Evolutionary conservation across 2,113 vertebrate species (phyloP), one percentile per base, ranked within the genome.

Genomic region (Mesoclemmys tuberculata): DNA sequence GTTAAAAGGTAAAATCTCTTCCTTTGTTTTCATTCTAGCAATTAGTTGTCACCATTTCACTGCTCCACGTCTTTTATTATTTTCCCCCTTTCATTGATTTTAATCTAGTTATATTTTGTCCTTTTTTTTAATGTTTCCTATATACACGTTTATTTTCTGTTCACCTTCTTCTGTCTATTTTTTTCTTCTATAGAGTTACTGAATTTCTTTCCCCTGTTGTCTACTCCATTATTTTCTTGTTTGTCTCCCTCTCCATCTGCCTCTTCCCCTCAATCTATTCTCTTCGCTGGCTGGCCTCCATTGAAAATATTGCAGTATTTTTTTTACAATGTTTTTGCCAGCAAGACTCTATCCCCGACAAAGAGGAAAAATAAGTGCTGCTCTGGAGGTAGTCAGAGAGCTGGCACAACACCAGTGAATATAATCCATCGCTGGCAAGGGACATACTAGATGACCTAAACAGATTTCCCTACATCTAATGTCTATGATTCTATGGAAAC

Each of bases 311-410:
- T 95, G 93, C 92, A 95, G 84, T 85, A 84, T 83, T 48, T 48
- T 87, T 91, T 90, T 77, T 10, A 8, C 87, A 83, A 5, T 86
- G 75, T 68, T 93, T 49, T 89, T 95, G 87, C 92, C 92, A 96
- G 54, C 89, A 93, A 88, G 90, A 89, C 75, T 92, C 56, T 88
- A 89, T 58, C 74, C 87, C 92, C 92, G 87, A 96, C 87, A 90
- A 90, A 94, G 81, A 91, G 41, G 18, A 86, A 91, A 97, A 94
- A 78, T 26, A 92, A 90, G 78, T 95, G n/a, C 90, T 94, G 22
- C 90, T 96, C 93, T 94, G 92, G 85, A 94, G 83, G 87, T 93
- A 84, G 54, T 75, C 90, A 85, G 79, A 82, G 90, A 91, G 90
- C 75, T 97, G 94, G 93, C 89, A 87, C 80, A 79, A 84, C 54